Conservation (phyloP, 1,140 invertebrate genomes). For the Olivierus martensii region DNA sequence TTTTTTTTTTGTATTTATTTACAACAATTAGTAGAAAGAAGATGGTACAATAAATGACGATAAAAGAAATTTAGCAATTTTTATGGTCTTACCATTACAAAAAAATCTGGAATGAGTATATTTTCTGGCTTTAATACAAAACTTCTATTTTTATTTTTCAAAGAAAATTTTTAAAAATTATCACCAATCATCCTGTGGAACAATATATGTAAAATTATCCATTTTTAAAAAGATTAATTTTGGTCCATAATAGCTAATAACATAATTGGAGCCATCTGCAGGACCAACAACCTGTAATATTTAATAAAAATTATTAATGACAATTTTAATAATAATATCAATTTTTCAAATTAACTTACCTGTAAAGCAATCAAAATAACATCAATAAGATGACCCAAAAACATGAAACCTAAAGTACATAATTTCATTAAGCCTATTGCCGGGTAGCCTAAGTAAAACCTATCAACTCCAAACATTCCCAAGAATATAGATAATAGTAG, state of each 20-base stretch:
- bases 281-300: conserved; percentile 58
- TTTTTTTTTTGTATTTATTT: too few relatives aligned
- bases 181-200: conserved; percentile 66
- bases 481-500: conserved; percentile 82
- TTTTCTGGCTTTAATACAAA: too few relatives aligned
- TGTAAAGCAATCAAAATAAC: conserved; percentile 89
- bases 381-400: conserved; percentile 85
- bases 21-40: too few relatives aligned
- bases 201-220: conserved; percentile 70
- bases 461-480: conserved; percentile 93
- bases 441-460: conserved; percentile 94
- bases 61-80: too few relatives aligned
- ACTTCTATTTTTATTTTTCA: too few relatives aligned
- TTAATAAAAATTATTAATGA: not conserved
- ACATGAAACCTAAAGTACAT: conserved; percentile 90
- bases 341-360: conserved; percentile 21
- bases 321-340: not conserved
- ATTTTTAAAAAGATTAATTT: conserved; percentile 61
- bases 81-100: too few relatives aligned
- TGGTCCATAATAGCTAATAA: conserved; percentile 87
- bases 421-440: conserved; percentile 80
- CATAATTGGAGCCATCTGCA: conserved; percentile 90
- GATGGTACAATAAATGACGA: too few relatives aligned
- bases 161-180: not conserved
- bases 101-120: too few relatives aligned